These are phyloP conservation scores for Megaustenia siamemsis DNA, from an alignment of 2,888 invertebrate genomes.

Conservation along the genomic window DNA sequence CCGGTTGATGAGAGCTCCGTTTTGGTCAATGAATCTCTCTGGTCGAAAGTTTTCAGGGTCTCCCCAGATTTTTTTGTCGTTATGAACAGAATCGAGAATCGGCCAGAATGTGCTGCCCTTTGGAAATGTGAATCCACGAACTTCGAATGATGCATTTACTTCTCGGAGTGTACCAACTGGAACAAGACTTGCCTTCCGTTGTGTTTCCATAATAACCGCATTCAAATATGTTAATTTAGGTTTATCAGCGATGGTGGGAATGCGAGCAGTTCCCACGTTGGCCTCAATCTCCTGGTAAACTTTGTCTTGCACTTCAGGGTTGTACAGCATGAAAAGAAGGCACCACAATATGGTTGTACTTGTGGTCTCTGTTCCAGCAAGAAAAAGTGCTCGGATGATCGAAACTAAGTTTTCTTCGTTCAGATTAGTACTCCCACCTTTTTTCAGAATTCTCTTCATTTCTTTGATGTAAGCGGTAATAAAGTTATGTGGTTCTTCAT, in stretches of 20 bases:
- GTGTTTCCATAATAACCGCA: constrained; percentile 72
- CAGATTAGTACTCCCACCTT: neutral
- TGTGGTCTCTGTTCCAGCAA: constrained; percentile 84
- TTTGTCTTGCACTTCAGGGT: constrained; percentile 83
- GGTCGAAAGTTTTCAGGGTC: constrained; percentile 68
- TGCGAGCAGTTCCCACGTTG: constrained; percentile 73
- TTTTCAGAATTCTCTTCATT: constrained; percentile 1
- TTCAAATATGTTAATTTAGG: constrained; percentile 63
- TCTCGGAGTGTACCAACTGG: constrained; percentile 59
- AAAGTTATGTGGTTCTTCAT: constrained; percentile 58
- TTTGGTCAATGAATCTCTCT: constrained; percentile 65
- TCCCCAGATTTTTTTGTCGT: constrained; percentile 64
- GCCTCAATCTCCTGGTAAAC: constrained; percentile 61
- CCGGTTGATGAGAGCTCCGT: constrained; percentile 52
- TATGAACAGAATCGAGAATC: constrained; percentile 66
- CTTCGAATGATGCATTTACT: constrained; percentile 59
- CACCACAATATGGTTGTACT: constrained; percentile 92
- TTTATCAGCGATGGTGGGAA: constrained; percentile 61
- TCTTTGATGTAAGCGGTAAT: constrained; percentile 61
- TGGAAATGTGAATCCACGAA: constrained; percentile 72
- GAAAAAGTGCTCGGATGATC: constrained; percentile 33
- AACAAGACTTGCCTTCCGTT: constrained; percentile 65
- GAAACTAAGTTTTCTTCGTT: constrained; percentile 39
- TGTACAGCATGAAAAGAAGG: constrained; percentile 88
- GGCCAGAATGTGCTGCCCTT: constrained; percentile 63